Evolutionary conservation across 2,113 vertebrate species (phyloP), one percentile per base, ranked within the genome.

Genomic region (Gadus chalcogrammus): DNA sequence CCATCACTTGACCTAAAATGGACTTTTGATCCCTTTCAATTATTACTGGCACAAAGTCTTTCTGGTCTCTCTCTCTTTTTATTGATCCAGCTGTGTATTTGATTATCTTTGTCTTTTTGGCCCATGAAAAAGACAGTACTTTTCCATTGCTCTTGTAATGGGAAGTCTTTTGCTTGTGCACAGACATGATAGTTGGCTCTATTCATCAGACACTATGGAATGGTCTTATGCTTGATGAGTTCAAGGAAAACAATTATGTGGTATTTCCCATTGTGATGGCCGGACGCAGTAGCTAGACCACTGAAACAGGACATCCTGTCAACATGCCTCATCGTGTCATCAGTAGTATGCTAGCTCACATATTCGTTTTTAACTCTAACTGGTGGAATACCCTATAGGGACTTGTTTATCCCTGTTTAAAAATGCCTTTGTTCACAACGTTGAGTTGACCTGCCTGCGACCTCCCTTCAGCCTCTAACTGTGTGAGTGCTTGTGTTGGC

Each of bases 271-370:
- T 72, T 81, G 68, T 75, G 72, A 79, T 81, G 69, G 79, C 17
- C 58, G 78, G 70, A 87, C 66, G 68, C 73, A 74, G 74, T 81
- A 79, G 76, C 20, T 59, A 65, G 28, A 66, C 53, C 63, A 35
- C 71, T 67, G 70, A 77, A 84, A 71, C 79, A 81, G 86, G 78
- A 89, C 78, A 80, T 90, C 82, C 86, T 89, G 84, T 71, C 72
- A 69, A 3, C 18, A 24, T 68, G 81, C 59, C 81, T 42, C 52
- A 15, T 56, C 68, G 66, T 35, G 42, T 60, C 27, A 55, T 74
- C 67, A 22, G 48, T n/a, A 69, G 56, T 65, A 48, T 20, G 65
- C 35, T 12, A 22, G 16, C 35, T 35, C 64, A 69, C 72, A 74
- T 61, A 22, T 62, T 68, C 68, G 15, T n/a, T 52, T 18, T 48